Percentiles rank a stretch among this genome's conserved stretches.
Conservation (phyloP, 2,113 vertebrate species). For the Coptodon rendalli region DNA sequence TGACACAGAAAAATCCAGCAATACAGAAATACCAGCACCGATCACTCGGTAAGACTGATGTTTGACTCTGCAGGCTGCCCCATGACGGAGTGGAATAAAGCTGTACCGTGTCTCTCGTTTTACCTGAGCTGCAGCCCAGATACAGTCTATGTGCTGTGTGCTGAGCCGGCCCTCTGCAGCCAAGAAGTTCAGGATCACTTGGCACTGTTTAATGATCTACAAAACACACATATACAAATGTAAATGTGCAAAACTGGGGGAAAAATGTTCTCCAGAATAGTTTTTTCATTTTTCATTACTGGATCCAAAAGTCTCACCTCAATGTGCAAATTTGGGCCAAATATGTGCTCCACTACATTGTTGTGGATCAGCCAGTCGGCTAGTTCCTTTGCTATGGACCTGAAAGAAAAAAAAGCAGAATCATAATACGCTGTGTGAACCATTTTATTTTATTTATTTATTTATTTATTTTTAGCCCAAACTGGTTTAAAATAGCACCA, state of each 20-base stretch:
- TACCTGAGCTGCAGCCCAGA: slow-evolving; percentile 98
- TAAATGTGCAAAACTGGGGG: not conserved
- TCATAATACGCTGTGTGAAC: not conserved
- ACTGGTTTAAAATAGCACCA: not conserved
- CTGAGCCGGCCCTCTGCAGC: slow-evolving; percentile 95
- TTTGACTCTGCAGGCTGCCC: not conserved
- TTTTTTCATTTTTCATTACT: not conserved
- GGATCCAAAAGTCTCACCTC: slow-evolving; percentile 76
- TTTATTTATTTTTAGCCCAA: fast-evolving
- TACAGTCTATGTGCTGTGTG: slow-evolving; percentile 97
- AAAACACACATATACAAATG: not conserved
- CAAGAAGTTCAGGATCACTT: slow-evolving; percentile 98
- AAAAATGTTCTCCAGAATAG: not conserved
- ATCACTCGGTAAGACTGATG: not conserved
- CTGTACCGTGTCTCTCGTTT: not conserved
- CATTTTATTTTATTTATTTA: not conserved
- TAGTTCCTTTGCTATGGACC: slow-evolving; percentile 98
- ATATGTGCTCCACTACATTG: slow-evolving; percentile 98
- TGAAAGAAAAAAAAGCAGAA: slow-evolving; percentile 29
- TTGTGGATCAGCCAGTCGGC: slow-evolving; percentile 98
- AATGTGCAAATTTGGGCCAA: slow-evolving; percentile 99
- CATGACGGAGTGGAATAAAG: not conserved
- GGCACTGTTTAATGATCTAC: slow-evolving; percentile 99
- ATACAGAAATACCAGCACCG: not conserved
- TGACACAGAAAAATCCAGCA: not conserved